Base-by-base conservation (phyloP, 2,888 invertebrate species). In the Hetaerina titia region DNA sequence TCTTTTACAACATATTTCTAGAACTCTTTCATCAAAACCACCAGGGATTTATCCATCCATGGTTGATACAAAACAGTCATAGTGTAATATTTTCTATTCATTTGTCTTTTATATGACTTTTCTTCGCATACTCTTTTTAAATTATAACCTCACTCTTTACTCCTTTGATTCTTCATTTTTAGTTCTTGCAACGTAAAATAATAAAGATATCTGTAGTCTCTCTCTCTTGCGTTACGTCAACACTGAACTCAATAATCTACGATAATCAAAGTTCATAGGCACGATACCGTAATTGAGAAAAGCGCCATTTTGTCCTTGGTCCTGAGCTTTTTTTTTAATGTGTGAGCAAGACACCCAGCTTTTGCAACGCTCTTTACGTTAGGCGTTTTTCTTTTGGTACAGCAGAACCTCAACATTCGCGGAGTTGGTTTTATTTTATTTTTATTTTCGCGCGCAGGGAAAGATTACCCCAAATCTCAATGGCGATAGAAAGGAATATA, bases 291-390 rank as follows among this genome's bases (percentile, higher is more conserved):
- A 74, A 69, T 89, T 58, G 89, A 56, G 89, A 89, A 69, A 92
- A 69, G 92, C 92, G 92, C 92, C 69, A 45, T 92, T 92, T 56
- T 74, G 22, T 92, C 69, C 92, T 92, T 92, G 92, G 92, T 92
- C 92, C 92, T 92, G 92, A 92, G 92, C 92, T 56, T 92, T 64
- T 64, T 56, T 74, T 60, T 90, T 90, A 63, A n/a, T 56, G 69
- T 69, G 92, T 74, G 92, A 92, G 69, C 89, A 89, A 57, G 57
- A 89, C 89, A 8, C 19, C 13, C 81, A 19, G 57, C 0, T 31
- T 31, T 81, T 81, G 25, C 25, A 5, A 81, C 31, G 81, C 81
- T 81, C 25, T 81, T 25, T 31, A 5, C 31, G 81, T 31, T 15
- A 31, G 81, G 81, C n/a, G 25, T 69, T 69, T 22, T 31, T 5